Evolutionary conservation across 2,888 invertebrate genomes (phyloP).

Genomic region (Acanthosoma haemorrhoidale): DNA sequence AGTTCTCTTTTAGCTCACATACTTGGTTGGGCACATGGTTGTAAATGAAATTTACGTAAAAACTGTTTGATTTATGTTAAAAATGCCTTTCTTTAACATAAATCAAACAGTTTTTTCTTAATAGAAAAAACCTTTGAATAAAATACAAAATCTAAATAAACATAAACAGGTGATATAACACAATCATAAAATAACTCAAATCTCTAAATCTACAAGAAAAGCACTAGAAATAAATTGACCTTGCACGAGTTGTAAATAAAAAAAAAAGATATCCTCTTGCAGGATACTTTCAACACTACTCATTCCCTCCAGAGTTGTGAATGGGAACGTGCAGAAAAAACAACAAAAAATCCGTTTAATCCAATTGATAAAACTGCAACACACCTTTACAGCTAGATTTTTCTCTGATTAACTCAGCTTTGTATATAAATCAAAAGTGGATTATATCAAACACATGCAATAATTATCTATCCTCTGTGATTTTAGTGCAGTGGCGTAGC

Average conservation of each 20-base stretch:
- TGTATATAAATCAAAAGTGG: not conserved
- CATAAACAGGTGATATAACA: not conserved
- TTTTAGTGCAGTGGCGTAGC: too few species aligned
- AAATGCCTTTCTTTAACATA: too few species aligned
- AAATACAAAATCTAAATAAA: not conserved
- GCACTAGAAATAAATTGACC: not conserved
- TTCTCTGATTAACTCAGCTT: not conserved
- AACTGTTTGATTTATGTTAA: too few species aligned
- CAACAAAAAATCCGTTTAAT: not conserved
- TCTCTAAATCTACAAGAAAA: not conserved
- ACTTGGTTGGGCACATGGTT: too few species aligned
- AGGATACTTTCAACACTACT: not conserved
- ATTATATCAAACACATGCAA: too few species aligned
- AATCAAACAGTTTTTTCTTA: too few species aligned
- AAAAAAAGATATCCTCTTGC: not conserved
- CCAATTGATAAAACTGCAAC: not conserved
- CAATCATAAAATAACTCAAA: not conserved
- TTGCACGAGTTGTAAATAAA: not conserved
- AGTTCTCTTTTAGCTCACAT: too few species aligned
- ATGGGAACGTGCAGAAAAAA: not conserved
- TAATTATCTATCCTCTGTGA: too few species aligned
- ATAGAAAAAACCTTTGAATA: not conserved
- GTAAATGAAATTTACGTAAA: too few species aligned
- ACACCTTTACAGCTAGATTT: not conserved
- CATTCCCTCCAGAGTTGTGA: not conserved